Evolutionary conservation across 2,113 vertebrate genomes (phyloP).

Genomic region (Paraplagusia blochii): DNA sequence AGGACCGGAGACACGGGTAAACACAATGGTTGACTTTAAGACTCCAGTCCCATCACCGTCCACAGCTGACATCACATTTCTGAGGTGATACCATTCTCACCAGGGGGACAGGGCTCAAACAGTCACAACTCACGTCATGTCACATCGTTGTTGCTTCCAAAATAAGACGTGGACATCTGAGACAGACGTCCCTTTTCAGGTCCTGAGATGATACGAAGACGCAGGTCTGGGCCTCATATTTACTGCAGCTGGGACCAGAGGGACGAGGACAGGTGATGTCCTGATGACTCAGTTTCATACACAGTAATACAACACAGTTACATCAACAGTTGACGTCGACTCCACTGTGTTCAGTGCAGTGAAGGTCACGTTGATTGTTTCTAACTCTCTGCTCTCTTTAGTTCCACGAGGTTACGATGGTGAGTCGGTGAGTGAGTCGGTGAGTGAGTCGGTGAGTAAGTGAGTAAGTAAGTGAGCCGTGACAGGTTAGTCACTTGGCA

Average conservation of each 20-base stretch:
- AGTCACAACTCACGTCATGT: no score
- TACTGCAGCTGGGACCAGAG: no score
- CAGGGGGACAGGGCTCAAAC: no score
- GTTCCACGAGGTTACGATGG: conserved; percentile 30
- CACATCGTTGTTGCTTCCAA: no score
- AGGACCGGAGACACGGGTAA: conserved; percentile 63
- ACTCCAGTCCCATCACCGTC: conserved; percentile 26
- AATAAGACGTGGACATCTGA: no score
- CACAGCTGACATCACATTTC: conserved; percentile 65
- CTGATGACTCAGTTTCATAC: no score
- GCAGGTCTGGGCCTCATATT: no score
- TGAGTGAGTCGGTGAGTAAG: conserved; percentile 31
- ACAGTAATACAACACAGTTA: no score
- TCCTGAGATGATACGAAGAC: no score
- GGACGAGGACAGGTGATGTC: no score
- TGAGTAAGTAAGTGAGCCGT: conserved; percentile 23
- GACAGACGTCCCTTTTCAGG: no score
- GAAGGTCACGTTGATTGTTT: conserved; percentile 22
- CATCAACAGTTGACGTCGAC: no score
- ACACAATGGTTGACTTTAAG: conserved; percentile 64
- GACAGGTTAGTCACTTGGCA: conserved; percentile 16
- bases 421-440: conserved; percentile 21
- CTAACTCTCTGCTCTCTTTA: conserved; percentile 21
- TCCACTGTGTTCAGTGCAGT: conserved; percentile 19
- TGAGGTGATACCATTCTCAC: conserved; percentile 62